A percentile compares a stretch with the other conserved stretches of the same genome.
These are phyloP conservation scores for Alectoris magna DNA, from an alignment of 2,797 vertebrate species.

Conservation along the genomic window DNA sequence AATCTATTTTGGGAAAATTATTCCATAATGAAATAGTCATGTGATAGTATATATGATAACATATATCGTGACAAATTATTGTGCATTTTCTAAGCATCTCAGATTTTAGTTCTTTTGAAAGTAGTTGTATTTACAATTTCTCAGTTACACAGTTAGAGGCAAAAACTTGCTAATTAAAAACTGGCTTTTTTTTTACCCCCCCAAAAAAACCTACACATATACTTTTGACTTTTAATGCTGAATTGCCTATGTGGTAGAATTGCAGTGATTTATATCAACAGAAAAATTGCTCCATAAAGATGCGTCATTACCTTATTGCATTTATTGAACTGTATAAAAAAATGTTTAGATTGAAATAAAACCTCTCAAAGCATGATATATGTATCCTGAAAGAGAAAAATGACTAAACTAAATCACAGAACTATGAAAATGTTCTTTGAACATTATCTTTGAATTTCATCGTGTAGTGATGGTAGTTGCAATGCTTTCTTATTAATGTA, in stretches of 20 bases:
- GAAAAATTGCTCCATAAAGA: neutral
- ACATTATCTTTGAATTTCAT: neutral
- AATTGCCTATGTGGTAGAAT: neutral
- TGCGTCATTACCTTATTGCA: neutral
- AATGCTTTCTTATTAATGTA: neutral
- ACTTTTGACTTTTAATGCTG: neutral
- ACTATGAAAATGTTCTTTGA: neutral
- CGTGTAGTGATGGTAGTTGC: neutral
- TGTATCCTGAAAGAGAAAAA: neutral
- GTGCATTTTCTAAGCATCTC: neutral
- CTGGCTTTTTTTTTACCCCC: neutral
- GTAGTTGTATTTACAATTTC: neutral
- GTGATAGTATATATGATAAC: neutral
- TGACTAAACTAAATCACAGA: neutral
- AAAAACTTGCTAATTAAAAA: neutral
- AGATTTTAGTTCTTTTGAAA: neutral
- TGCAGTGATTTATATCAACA: neutral
- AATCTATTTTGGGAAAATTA: neutral
- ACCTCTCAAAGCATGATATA: neutral
- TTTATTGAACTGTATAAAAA: neutral
- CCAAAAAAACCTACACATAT: neutral
- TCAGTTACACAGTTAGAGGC: neutral
- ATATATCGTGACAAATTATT: neutral
- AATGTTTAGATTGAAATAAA: conserved; percentile 6
- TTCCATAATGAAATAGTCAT: neutral